Conservation (phyloP, 1,140 invertebrate species). For the Zaprionus ghesquierei region DNA sequence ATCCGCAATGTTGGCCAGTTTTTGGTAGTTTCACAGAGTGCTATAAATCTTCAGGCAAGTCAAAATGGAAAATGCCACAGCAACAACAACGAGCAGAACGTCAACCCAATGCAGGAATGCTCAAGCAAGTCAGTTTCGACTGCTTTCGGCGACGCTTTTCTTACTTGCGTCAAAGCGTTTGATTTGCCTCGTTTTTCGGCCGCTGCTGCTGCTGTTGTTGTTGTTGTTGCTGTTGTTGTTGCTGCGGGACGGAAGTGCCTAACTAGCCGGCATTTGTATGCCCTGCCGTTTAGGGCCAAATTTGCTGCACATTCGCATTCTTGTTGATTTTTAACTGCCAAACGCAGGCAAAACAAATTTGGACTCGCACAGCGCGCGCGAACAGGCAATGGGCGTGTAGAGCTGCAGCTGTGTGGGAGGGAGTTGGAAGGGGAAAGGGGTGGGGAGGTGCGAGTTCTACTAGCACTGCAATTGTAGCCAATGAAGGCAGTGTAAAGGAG, state of each 20-base stretch:
- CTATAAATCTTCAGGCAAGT: slow-evolving; percentile 62
- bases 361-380: slow-evolving; percentile 11
- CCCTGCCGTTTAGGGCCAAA: slow-evolving; percentile 40
- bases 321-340: slow-evolving; percentile 56
- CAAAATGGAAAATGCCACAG: slow-evolving; percentile 30
- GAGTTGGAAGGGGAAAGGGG: not conserved
- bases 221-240: slow-evolving; percentile 42
- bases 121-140: slow-evolving; percentile 47
- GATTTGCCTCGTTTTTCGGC: slow-evolving; percentile 9
- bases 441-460: too few species aligned
- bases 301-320: slow-evolving; percentile 19
- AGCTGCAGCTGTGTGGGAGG: not conserved
- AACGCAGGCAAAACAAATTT: slow-evolving; percentile 71
- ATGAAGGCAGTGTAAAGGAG: slow-evolving; percentile 7
- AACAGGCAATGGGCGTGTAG: slow-evolving; percentile 13
- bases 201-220: not conserved
- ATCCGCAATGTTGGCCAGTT: slow-evolving; percentile 68
- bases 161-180: slow-evolving; percentile 27
- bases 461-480: slow-evolving; percentile 49
- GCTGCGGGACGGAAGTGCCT: slow-evolving; percentile 43
- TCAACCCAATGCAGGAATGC: slow-evolving; percentile 23
- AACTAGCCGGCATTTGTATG: slow-evolving; percentile 59
- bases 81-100: not conserved
- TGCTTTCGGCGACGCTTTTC: slow-evolving; percentile 2
- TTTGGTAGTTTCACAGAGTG: slow-evolving; percentile 29